Base-by-base conservation (phyloP, 2,888 invertebrate species). In the Rotaria socialis region DNA sequence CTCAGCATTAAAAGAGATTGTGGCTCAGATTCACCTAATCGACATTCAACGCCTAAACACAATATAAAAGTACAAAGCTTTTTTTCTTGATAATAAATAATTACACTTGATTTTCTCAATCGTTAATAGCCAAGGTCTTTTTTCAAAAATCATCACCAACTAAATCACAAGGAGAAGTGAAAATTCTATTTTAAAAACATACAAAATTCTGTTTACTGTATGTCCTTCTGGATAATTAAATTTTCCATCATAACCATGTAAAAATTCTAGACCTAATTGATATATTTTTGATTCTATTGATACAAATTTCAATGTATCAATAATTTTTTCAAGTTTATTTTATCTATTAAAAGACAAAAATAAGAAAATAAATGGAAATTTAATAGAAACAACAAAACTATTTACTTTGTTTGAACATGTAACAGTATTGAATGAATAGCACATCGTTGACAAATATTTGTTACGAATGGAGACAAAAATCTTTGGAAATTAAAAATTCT, bases 211-310 rank as follows among this genome's bases (percentile, higher is more conserved):
- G 3, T 11, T 60, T 60, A 60, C 58, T 60, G 58, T 60, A 60
- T 60, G 58, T 60, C 58, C 58, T 60, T n/a, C 19, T 2, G 11
- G 11, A 60, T 60, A 60, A 27, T 60, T 60, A 60, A 60, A 60
- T 60, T 60, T 60, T 60, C 58, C 58, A 60, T 60, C 27, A 27
- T 60, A 60, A 14, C 14, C 0, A 27, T n/a, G n/a, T 60, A 27
- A 60, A 60, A 60, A 60, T 60, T 60, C 58, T 27, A 60, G n/a
- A 60, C 58, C 58, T 60, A 60, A 60, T 60, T 60, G n/a, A 27
- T 60, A 60, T 10, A 60, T 60, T 60, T n/a, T 60, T 60, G 58
- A n/a, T 60, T 60, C 27, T 8, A 10, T 24, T 60, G 58, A 24
- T 8, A 6, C 10, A 8, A 8, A 24, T n/a, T 58, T 58, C 6